Evolutionary conservation across 2,888 invertebrate species (phyloP).

Genomic region (Acrobeloides nanus): DNA sequence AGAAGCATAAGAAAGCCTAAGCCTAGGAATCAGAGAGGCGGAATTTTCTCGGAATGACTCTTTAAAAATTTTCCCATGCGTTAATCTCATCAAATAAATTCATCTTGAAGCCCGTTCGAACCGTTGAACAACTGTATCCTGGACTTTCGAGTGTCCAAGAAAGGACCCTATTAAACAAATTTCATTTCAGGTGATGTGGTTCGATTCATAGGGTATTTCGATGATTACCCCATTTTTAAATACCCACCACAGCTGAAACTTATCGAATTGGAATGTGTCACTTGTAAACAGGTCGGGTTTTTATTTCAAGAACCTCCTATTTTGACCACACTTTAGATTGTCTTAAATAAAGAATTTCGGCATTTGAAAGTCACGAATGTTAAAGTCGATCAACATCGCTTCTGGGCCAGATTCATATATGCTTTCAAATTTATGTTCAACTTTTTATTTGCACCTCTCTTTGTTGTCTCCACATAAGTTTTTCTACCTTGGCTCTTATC

Average conservation of each 20-base stretch:
- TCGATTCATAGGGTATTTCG: constrained; percentile 41
- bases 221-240: constrained; percentile 44
- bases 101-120: too few species aligned
- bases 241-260: constrained; percentile 41
- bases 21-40: too few species aligned
- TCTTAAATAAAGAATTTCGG: constrained; percentile 12
- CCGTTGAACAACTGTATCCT: too few species aligned
- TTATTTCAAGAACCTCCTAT: neutral
- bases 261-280: constrained; percentile 40
- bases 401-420: constrained; percentile 40
- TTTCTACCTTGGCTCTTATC: too few species aligned
- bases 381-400: constrained; percentile 27
- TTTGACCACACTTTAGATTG: constrained; percentile 12
- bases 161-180: too few species aligned
- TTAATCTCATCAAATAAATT: too few species aligned
- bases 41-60: too few species aligned
- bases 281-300: constrained; percentile 34
- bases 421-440: constrained; percentile 45
- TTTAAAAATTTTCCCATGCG: too few species aligned
- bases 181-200: constrained; percentile 40
- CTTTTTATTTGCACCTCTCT: constrained; percentile 43
- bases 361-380: constrained; percentile 27
- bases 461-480: too few species aligned
- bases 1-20: too few species aligned
- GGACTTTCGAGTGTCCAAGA: too few species aligned